A percentile compares a stretch with the other conserved stretches of the same genome.
Conservation (phyloP, 2,113 vertebrate genomes). For the Scytalopus superciliaris region DNA sequence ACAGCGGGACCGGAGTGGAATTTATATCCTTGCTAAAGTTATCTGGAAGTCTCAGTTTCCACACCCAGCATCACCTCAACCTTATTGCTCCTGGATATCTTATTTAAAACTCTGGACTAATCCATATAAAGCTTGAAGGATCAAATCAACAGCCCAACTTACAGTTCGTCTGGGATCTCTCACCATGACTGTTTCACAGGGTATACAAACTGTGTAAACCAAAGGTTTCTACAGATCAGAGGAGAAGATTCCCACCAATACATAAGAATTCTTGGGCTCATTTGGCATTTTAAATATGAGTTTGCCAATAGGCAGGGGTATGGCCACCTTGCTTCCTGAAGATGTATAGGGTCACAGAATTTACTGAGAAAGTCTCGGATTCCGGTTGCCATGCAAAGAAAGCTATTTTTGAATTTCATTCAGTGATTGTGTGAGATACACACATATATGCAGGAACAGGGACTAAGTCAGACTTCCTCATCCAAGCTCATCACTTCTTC, state of each 20-base stretch:
- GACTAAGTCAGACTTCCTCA: neutral
- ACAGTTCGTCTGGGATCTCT: neutral
- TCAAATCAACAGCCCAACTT: neutral
- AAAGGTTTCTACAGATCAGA: neutral
- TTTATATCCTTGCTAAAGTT: neutral
- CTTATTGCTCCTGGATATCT: neutral
- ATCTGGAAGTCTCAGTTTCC: neutral
- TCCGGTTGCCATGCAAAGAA: neutral
- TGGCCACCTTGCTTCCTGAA: rapidly evolving
- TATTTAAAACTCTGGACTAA: neutral
- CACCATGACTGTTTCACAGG: neutral
- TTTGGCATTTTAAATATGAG: neutral
- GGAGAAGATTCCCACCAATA: neutral
- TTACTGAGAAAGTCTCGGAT: neutral
- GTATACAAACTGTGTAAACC: neutral
- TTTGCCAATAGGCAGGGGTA: neutral
- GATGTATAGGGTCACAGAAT: neutral
- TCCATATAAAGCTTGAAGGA: neutral
- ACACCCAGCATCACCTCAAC: neutral
- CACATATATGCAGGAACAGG: neutral
- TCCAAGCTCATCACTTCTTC: neutral
- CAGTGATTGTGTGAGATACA: neutral
- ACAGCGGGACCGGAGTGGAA: neutral
- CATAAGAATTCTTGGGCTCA: neutral
- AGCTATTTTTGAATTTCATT: neutral